phyloP scores from a whole-genome alignment of 2,888 invertebrate species.

The Nowickia ferox region DNA sequence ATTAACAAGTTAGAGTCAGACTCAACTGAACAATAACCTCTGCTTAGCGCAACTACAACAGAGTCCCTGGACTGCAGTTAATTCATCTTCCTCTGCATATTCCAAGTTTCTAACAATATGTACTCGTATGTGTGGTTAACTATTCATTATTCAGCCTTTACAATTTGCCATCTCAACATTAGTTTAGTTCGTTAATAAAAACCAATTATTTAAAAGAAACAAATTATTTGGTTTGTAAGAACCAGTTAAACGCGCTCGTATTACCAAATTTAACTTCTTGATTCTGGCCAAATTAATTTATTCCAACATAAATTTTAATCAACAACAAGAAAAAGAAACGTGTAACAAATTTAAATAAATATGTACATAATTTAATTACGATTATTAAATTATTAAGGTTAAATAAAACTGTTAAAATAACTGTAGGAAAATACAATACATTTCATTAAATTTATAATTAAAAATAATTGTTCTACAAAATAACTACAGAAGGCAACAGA shows the following conservation, averaged over 20 bases:
- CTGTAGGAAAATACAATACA: not conserved
- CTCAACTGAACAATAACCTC: no score
- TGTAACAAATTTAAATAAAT: conserved; percentile 36
- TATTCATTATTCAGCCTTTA: not conserved
- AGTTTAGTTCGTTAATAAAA: not conserved
- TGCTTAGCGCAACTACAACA: no score
- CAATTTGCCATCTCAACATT: not conserved
- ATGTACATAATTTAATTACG: conserved; percentile 1
- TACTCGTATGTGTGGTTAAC: no score
- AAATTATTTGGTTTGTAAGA: conserved; percentile 3
- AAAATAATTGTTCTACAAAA: not conserved
- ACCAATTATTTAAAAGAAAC: not conserved
- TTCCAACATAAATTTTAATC: not conserved
- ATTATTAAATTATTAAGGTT: conserved; percentile 65
- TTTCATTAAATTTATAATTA: not conserved
- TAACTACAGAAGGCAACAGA: not conserved
- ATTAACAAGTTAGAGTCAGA: no score
- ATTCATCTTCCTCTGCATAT: no score
- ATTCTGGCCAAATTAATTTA: conserved; percentile 14
- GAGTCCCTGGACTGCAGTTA: no score
- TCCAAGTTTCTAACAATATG: no score
- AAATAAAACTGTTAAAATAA: conserved; percentile 1
- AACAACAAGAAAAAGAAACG: not conserved
- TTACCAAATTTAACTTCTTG: not conserved
- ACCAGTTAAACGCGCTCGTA: conserved; percentile 23